These are phyloP conservation scores for Scaptomyza polygonia DNA, from an alignment of 2,888 invertebrate species.

Conservation along the genomic window DNA sequence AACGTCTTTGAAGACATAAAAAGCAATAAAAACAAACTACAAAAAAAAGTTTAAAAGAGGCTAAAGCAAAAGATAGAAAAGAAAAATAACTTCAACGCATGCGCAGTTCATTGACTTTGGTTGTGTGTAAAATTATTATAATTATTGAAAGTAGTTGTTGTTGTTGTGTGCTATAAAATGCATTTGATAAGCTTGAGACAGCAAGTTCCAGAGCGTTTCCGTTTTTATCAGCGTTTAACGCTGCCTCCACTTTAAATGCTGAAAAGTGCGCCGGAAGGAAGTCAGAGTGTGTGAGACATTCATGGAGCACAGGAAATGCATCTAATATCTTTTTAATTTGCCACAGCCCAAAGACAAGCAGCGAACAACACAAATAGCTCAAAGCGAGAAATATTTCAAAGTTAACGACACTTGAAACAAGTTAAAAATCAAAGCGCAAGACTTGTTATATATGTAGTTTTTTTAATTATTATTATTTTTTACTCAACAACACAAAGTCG, in stretches of 20 bases:
- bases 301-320: constrained; percentile 72
- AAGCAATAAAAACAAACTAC: constrained; percentile 26
- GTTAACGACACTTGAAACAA: constrained; percentile 63
- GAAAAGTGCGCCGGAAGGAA: constrained; percentile 72
- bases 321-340: constrained; percentile 74
- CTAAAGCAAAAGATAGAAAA: constrained; percentile 17
- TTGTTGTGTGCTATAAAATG: constrained; percentile 55
- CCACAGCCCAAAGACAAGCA: constrained; percentile 24
- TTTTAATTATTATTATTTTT: too few species aligned
- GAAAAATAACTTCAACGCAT: constrained; percentile 45
- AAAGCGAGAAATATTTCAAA: constrained; percentile 31
- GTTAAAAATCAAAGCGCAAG: constrained; percentile 46
- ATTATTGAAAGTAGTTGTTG: constrained; percentile 50
- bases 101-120: constrained; percentile 70
- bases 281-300: constrained; percentile 65
- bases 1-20: constrained; percentile 42
- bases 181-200: constrained; percentile 71
- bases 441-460: too few species aligned
- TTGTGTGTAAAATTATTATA: constrained; percentile 45
- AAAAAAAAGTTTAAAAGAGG: neutral
- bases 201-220: constrained; percentile 62
- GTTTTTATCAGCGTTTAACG: constrained; percentile 53
- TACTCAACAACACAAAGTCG: constrained; percentile 32
- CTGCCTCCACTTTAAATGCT: constrained; percentile 34
- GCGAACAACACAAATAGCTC: constrained; percentile 2